Percentiles rank a stretch among this genome's conserved stretches.
Conservation (phyloP, 1,140 invertebrate genomes). For the Eriosoma lanigerum region DNA sequence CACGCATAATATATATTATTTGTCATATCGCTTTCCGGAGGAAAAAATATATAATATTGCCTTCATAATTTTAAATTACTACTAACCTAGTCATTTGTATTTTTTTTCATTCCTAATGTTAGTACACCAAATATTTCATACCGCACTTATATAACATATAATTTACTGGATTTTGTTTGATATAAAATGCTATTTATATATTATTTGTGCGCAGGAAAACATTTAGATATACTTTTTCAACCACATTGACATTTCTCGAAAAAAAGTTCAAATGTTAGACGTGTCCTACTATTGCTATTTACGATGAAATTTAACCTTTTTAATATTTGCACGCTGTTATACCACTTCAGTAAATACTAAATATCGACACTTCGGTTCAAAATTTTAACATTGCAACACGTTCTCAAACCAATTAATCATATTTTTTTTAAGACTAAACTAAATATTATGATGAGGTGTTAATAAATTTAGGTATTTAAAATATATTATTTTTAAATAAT, state of each 20-base stretch:
- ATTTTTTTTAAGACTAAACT: too few species aligned
- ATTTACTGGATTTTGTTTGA: not conserved
- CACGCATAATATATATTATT: too few species aligned
- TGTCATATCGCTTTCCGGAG: too few species aligned
- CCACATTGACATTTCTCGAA: constrained; percentile 24
- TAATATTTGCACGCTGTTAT: not conserved
- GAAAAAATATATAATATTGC: too few species aligned
- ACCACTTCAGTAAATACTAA: too few species aligned
- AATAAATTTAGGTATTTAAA: too few species aligned
- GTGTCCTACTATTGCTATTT: not conserved
- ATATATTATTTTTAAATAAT: too few species aligned
- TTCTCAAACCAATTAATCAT: too few species aligned
- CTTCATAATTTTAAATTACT: too few species aligned
- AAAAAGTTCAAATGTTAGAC: constrained; percentile 12
- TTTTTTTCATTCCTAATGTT: not conserved
- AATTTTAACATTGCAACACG: too few species aligned
- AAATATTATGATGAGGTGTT: too few species aligned
- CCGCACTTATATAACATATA: not conserved
- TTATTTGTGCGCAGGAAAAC: not conserved
- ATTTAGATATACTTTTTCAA: not conserved
- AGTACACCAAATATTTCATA: not conserved
- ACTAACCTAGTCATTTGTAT: too few species aligned
- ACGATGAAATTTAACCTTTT: constrained; percentile 26
- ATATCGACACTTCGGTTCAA: not conserved
- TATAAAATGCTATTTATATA: not conserved